These are phyloP conservation scores for Eulemur albifrons DNA, from an alignment of 2,797 vertebrate species.

Conservation along the genomic window DNA sequence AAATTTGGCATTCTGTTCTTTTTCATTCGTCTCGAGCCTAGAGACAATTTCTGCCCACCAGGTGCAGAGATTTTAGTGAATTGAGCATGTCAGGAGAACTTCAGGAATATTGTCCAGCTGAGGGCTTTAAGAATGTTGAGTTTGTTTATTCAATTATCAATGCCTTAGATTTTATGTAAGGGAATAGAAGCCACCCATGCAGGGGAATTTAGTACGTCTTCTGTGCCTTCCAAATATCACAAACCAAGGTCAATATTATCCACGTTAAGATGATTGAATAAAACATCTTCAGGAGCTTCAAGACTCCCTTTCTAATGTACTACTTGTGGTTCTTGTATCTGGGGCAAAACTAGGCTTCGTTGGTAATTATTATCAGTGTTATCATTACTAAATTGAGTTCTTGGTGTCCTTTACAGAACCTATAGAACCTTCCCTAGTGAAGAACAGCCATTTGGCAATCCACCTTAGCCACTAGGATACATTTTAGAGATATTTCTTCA, in stretches of 20 bases:
- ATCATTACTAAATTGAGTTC: conserved; percentile 23
- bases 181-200: background rate
- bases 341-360: background rate
- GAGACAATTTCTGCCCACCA: background rate
- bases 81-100: background rate
- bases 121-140: background rate
- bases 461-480: background rate
- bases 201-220: background rate
- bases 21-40: background rate
- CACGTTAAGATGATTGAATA: background rate
- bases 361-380: conserved; percentile 25
- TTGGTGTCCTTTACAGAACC: background rate
- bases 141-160: background rate
- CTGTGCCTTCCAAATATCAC: background rate
- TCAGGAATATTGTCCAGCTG: background rate
- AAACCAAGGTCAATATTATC: background rate
- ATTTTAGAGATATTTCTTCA: background rate
- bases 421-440: background rate
- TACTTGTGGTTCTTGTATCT: conserved; percentile 21
- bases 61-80: background rate
- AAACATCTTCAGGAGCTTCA: conserved; percentile 9
- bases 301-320: background rate
- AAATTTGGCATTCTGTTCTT: background rate
- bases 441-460: background rate
- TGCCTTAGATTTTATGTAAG: background rate